Evolutionary conservation across 1,140 invertebrate genomes (phyloP), one percentile per base, ranked within the genome.

Genomic region (Trichomalopsis sarcophagae): DNA sequence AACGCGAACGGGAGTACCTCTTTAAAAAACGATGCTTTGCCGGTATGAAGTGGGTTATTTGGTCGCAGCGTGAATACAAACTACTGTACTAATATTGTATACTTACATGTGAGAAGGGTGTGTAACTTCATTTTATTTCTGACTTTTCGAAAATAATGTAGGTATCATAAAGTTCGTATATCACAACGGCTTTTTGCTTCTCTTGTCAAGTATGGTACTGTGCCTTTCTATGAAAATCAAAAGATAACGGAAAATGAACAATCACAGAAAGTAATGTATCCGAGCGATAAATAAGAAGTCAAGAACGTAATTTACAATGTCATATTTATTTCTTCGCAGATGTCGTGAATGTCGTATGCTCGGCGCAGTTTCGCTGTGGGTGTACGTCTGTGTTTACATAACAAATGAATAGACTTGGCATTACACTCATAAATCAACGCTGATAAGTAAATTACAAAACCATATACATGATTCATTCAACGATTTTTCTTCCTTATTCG

Each of bases 271-370:
- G 11, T 0, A 3, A 78, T 69, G 17, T 71, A 81, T 44, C 36
- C 7, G 30, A 21, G 21, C 6, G 55, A 50, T n/a, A n/a, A 62
- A 62, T 62, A 62, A 62, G 17, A 62, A 62, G 17, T n/a, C 55
- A 14, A 17, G 55, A n/a, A 62, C 2, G 4, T 81, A 71, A 44
- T 74, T 81, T 81, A 81, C 69, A 81, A 81, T 81, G 23, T 81
- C 80, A 81, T 82, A 73, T 82, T 75, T 82, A 82, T 82, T 82
- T 82, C 23, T 74, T 81, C n/a, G 40, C 69, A 50, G 69, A 73
- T 81, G 66, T 76, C 50, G 21, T 76, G 50, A 75, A 66, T 82
- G 17, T 81, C 40, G 73, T 73, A 73, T 50, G 75, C 33, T 74
- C n/a, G 47, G 71, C 27, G 68, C 44, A 71, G 66, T 44, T 30